Evolutionary conservation across 2,888 invertebrate species (phyloP).

Genomic region (Hirtodrosophila confusa): DNA sequence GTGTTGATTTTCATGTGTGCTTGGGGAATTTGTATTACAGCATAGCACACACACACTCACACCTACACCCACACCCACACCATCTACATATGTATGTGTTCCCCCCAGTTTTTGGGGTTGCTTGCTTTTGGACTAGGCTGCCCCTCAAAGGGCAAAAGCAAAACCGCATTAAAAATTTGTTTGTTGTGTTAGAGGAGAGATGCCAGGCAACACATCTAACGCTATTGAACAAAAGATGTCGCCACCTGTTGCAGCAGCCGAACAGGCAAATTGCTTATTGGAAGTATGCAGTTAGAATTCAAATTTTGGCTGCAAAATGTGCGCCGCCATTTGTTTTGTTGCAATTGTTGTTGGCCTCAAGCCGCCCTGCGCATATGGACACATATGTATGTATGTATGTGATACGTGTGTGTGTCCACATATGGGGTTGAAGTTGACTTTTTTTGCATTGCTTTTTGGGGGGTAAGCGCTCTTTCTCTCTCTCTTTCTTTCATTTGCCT

Average conservation of each 20-base stretch:
- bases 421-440: constrained; percentile 50
- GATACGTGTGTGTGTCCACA: constrained; percentile 3
- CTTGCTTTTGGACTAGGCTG: constrained; percentile 2
- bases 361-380: constrained; percentile 31
- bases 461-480: constrained; percentile 6
- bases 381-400: constrained; percentile 3
- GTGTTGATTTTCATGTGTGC: constrained; percentile 25
- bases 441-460: constrained; percentile 31
- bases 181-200: no score
- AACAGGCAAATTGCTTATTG: constrained; percentile 19
- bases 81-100: background rate
- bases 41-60: constrained; percentile 10
- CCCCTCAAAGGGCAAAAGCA: background rate
- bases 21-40: constrained; percentile 23
- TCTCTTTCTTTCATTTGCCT: constrained; percentile 1
- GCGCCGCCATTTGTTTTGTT: background rate
- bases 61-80: background rate
- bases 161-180: constrained; percentile 5
- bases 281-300: constrained; percentile 25
- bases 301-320: constrained; percentile 17
- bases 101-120: constrained; percentile 5
- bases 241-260: constrained; percentile 35
- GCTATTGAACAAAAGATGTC: constrained; percentile 33
- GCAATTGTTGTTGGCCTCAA: constrained; percentile 5
- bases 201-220: no score